These are phyloP conservation scores for Macrotis lagotis DNA, from an alignment of 2,113 vertebrate genomes.

Conservation along the genomic window DNA sequence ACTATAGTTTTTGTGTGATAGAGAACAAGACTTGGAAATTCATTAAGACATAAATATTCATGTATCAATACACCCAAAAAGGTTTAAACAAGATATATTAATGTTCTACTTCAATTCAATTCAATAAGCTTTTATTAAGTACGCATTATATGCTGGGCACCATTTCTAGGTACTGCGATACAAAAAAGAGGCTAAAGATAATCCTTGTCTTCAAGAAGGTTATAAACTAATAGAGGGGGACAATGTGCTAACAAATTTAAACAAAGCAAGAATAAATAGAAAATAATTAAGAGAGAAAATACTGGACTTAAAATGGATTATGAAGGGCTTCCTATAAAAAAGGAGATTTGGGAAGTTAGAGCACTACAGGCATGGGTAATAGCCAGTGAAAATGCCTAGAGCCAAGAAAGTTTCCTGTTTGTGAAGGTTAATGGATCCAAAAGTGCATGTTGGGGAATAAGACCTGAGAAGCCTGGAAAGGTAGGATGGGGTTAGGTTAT, in stretches of 20 bases:
- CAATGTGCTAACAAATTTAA: not conserved
- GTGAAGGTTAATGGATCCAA: not conserved
- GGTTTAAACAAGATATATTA: not conserved
- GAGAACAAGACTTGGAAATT: not conserved
- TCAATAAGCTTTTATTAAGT: not conserved
- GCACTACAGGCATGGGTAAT: not conserved
- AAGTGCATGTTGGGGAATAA: not conserved
- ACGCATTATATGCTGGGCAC: not conserved
- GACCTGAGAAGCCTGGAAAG: not conserved
- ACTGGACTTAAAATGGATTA: not conserved
- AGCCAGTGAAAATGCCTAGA: not conserved
- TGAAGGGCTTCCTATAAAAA: not conserved
- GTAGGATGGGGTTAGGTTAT: not conserved
- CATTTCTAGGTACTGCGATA: not conserved
- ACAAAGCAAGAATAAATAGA: not conserved
- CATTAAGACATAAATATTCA: not conserved
- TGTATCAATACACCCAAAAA: not conserved
- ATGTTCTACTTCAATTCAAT: not conserved
- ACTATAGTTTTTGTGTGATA: not conserved
- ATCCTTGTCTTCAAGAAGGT: not conserved
- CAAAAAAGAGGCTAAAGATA: not conserved
- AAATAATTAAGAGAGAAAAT: not conserved
- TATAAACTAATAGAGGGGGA: not conserved
- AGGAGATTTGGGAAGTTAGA: not conserved
- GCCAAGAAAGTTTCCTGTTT: not conserved